phyloP scores from a whole-genome alignment of 2,113 vertebrate genomes.

The Collichthys lucidus region DNA sequence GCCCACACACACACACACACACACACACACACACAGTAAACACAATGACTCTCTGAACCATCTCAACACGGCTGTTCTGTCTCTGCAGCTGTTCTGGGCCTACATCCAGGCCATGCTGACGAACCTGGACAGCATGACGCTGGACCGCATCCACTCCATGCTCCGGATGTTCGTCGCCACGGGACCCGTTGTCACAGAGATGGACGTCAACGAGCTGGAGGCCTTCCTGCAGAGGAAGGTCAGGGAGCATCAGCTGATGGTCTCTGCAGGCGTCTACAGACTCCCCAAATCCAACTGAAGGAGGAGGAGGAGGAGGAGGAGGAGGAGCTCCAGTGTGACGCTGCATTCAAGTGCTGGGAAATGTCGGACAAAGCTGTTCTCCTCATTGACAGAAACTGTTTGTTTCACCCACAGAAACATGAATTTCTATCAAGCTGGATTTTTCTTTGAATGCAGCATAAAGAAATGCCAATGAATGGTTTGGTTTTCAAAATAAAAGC shows the following conservation, averaged over 20 bases:
- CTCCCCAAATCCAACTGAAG: conserved; percentile 89
- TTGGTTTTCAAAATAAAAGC: conserved; percentile 50
- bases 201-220: conserved; percentile 94
- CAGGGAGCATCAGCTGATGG: conserved; percentile 91
- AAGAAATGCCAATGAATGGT: background rate
- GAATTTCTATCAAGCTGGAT: background rate
- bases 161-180: conserved; percentile 97
- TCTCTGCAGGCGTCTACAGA: conserved; percentile 91
- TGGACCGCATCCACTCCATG: conserved; percentile 98
- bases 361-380: background rate
- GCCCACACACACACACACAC: background rate
- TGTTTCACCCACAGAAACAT: no score
- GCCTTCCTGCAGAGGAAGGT: conserved; percentile 96
- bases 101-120: conserved; percentile 99
- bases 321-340: accelerated
- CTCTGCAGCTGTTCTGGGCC: conserved; percentile 94
- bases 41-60: no score
- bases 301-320: no score
- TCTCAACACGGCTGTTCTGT: background rate
- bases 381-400: background rate
- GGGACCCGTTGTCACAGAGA: conserved; percentile 92
- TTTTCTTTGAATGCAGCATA: background rate
- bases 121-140: conserved; percentile 95
- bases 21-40: background rate
- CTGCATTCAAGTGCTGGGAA: background rate